A percentile compares a stretch with the other conserved stretches of the same genome.
phyloP scores from a whole-genome alignment of 2,888 invertebrate species.

The Coelinius sp. region DNA sequence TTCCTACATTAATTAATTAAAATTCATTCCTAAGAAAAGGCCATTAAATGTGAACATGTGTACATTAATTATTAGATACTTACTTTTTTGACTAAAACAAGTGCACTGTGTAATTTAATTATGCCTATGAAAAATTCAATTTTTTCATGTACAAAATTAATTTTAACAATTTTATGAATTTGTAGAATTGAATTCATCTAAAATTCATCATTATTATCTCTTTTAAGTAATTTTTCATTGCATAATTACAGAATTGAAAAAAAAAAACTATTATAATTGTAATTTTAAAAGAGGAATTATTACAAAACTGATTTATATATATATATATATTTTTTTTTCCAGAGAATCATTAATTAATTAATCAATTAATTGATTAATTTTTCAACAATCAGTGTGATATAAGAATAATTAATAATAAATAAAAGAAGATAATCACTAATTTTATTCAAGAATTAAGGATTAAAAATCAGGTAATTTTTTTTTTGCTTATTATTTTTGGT shows the following conservation, averaged over 20 bases:
- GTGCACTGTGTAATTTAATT: constrained; percentile 8
- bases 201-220: too few relatives aligned
- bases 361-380: background rate
- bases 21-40: constrained; percentile 17
- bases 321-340: too few relatives aligned
- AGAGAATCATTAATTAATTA: too few relatives aligned
- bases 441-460: background rate
- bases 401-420: constrained; percentile 13
- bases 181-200: too few relatives aligned
- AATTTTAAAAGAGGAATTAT: too few relatives aligned
- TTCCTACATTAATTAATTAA: background rate
- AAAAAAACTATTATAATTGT: too few relatives aligned
- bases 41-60: constrained; percentile 6
- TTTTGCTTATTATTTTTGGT: constrained; percentile 53
- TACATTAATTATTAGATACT: background rate
- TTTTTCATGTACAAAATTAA: background rate
- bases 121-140: background rate
- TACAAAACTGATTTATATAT: too few relatives aligned
- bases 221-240: too few relatives aligned
- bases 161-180: background rate
- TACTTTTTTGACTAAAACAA: background rate
- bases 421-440: constrained; percentile 4
- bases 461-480: background rate
- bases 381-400: constrained; percentile 26
- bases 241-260: too few relatives aligned